Evolutionary conservation across 2,113 vertebrate species (phyloP), one percentile per base, ranked within the genome.

Genomic region (Camelus bactrianus): DNA sequence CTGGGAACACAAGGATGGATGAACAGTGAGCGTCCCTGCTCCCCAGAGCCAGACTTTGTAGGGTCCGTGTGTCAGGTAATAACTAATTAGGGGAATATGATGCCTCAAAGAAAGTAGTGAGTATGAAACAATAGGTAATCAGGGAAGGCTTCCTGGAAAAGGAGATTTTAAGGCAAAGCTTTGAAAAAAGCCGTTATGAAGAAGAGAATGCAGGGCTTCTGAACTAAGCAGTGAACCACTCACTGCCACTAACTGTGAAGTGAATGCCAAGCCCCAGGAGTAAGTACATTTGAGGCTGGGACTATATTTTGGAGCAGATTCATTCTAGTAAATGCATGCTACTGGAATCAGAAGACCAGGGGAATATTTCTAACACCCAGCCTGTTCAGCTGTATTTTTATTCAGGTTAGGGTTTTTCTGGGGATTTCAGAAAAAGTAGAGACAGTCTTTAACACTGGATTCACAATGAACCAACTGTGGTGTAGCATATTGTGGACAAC

Each of bases 121-220:
- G 32, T 50, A 64, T 28, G 81, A 52, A n/a, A 75, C 58, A 69
- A 1, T 42, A 52, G 16, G 17, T 42, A 35, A 82, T 56, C 64
- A 14, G 52, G 88, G 24, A 82, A 54, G 58, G 11, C 87, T 80
- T 92, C 73, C 56, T 93, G 22, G 56, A 60, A 75, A 60, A 80
- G 32, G 26, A 60, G 52, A 77, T 81, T 32, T 89, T 69, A 54
- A 32, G 38, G 67, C 19, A 77, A 81, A 86, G 62, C n/a, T 54
- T 81, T 17, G 50, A 35, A 54, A 94, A 69, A 30, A 65, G 46
- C 65, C 24, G 3, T 8, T 1, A 19, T 11, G 17, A 67, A 56
- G 92, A 93, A 2, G 69, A 64, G 11, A 35, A 38, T 1, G 3
- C 42, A 56, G 19, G 26, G 26, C 64, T 75, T 94, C 60, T 19